These are phyloP conservation scores for Setipinna tenuifilis DNA, from an alignment of 2,797 vertebrate species.

Conservation along the genomic window DNA sequence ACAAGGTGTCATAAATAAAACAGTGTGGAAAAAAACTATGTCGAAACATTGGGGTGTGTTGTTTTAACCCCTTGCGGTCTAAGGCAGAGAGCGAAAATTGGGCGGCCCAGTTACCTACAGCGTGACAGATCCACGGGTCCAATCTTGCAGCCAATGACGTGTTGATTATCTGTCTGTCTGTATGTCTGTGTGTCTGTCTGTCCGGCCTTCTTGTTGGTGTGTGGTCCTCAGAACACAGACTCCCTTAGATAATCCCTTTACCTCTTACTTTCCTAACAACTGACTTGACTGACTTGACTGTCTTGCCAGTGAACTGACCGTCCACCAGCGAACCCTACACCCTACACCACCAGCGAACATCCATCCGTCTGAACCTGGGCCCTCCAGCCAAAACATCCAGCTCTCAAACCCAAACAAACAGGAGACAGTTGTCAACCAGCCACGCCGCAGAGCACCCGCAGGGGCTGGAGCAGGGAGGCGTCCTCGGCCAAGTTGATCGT, in stretches of 20 bases:
- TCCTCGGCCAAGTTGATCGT: conserved; percentile 7
- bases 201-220: neutral
- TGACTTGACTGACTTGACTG: neutral
- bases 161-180: neutral
- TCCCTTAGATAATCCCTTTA: neutral
- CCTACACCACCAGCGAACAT: neutral
- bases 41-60: neutral
- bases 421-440: conserved; percentile 6
- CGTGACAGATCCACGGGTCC: neutral
- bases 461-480: neutral
- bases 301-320: neutral
- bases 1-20: neutral
- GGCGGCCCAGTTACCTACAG: neutral
- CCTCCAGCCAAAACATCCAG: conserved; percentile 20
- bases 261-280: neutral
- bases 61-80: too few relatives aligned
- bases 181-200: neutral
- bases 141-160: neutral
- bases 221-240: neutral
- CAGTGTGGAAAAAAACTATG: neutral
- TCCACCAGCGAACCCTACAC: neutral
- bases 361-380: conserved; percentile 19
- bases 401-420: conserved; percentile 21
- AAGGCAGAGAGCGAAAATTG: neutral
- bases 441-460: neutral